These are phyloP conservation scores for Melipona quadrifasciata DNA, from an alignment of 1,140 invertebrate species.

Conservation along the genomic window DNA sequence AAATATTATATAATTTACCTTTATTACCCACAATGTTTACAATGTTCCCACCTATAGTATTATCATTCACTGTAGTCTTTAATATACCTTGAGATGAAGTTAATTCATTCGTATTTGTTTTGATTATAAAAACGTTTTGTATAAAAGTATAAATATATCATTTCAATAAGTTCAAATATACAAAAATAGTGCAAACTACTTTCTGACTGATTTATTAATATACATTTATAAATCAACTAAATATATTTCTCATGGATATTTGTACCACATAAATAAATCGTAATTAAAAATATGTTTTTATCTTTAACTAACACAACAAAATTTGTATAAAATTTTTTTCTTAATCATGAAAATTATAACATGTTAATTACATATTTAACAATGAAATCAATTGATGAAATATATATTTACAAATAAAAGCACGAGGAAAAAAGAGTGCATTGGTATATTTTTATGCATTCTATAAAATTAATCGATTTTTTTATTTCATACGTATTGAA, in stretches of 20 bases:
- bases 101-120: conserved; percentile 75
- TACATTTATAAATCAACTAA: neutral
- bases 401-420: conserved; percentile 26
- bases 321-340: neutral
- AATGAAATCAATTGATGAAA: neutral
- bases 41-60: conserved; percentile 69
- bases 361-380: neutral
- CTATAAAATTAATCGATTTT: neutral
- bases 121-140: conserved; percentile 78
- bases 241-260: neutral
- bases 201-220: neutral
- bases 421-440: conserved; percentile 49
- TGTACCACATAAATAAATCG: neutral
- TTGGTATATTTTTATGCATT: conserved; percentile 44
- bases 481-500: neutral
- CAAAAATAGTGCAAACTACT: neutral
- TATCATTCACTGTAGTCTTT: conserved; percentile 70
- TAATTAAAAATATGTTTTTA: neutral
- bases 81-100: conserved; percentile 63
- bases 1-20: conserved; percentile 50
- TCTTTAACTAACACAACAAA: neutral
- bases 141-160: conserved; percentile 70
- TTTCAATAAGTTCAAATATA: conserved; percentile 12
- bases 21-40: conserved; percentile 71
- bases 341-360: neutral